Conservation (phyloP, 2,797 vertebrate genomes). For the Natrix natrix region DNA sequence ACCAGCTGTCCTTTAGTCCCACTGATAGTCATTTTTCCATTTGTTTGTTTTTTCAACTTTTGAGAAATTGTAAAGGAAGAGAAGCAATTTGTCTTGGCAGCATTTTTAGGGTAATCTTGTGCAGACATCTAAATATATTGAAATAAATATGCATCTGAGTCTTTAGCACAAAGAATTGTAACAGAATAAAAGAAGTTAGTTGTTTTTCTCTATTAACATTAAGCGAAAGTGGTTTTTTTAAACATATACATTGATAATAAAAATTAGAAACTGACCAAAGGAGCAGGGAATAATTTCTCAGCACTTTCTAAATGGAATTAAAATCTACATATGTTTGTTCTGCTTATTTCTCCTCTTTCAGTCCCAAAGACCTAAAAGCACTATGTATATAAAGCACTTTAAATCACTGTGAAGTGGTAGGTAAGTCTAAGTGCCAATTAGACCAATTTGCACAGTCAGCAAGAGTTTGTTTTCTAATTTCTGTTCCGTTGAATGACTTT, state of each 20-base stretch:
- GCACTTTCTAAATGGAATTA: background rate
- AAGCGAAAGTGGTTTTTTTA: background rate
- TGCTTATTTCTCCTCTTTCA: background rate
- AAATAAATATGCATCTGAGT: slow-evolving; percentile 21
- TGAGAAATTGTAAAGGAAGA: slow-evolving; percentile 21
- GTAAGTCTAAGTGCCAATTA: too few relatives aligned
- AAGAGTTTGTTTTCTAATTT: background rate
- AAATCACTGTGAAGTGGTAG: too few relatives aligned
- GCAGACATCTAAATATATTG: slow-evolving; percentile 22
- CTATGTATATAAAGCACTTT: background rate
- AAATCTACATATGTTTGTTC: background rate
- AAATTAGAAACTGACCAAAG: background rate
- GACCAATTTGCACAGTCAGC: background rate
- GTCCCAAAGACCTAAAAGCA: background rate
- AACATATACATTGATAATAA: background rate
- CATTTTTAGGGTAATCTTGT: slow-evolving; percentile 21
- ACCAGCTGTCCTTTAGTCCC: slow-evolving; percentile 25
- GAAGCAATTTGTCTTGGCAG: slow-evolving; percentile 31
- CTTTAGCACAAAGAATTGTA: background rate
- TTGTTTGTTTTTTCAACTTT: slow-evolving; percentile 26
- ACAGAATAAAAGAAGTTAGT: background rate
- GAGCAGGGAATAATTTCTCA: background rate
- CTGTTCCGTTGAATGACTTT: background rate
- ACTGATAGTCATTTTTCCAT: slow-evolving; percentile 6
- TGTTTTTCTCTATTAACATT: background rate